phyloP scores from a whole-genome alignment of 2,888 invertebrate species.

The Myathropa florea region DNA sequence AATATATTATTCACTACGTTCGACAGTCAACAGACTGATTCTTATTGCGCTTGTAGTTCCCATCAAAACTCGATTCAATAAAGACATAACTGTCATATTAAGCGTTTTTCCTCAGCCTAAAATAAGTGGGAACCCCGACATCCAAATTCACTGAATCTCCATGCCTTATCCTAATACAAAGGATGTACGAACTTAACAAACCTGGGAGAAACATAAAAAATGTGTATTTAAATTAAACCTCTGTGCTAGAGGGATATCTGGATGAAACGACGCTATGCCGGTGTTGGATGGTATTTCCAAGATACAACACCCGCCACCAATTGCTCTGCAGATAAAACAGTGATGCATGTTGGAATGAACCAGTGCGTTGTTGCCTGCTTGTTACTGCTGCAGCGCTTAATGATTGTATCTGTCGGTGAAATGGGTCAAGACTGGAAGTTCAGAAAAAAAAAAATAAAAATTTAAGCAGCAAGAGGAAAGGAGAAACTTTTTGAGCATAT shows the following conservation, averaged over 20 bases:
- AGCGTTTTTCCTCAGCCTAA: too few species aligned
- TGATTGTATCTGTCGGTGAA: constrained; percentile 55
- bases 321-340: constrained; percentile 51
- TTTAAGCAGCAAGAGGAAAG: not conserved
- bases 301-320: constrained; percentile 6
- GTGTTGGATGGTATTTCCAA: constrained; percentile 21
- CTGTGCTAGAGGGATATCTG: not conserved
- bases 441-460: not conserved
- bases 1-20: too few species aligned
- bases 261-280: not conserved
- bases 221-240: constrained; percentile 60
- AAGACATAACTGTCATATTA: too few species aligned
- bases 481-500: not conserved
- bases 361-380: not conserved
- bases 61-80: too few species aligned
- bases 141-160: not conserved
- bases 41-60: too few species aligned
- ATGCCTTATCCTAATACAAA: constrained; percentile 1
- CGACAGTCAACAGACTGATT: too few species aligned
- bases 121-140: constrained; percentile 23
- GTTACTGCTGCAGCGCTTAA: constrained; percentile 24
- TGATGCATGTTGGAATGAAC: constrained; percentile 56
- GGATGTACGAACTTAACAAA: constrained; percentile 38
- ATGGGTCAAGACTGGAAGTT: constrained; percentile 60
- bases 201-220: constrained; percentile 60